Base-by-base conservation (phyloP, 2,888 invertebrate species). In the Eurois occulta region DNA sequence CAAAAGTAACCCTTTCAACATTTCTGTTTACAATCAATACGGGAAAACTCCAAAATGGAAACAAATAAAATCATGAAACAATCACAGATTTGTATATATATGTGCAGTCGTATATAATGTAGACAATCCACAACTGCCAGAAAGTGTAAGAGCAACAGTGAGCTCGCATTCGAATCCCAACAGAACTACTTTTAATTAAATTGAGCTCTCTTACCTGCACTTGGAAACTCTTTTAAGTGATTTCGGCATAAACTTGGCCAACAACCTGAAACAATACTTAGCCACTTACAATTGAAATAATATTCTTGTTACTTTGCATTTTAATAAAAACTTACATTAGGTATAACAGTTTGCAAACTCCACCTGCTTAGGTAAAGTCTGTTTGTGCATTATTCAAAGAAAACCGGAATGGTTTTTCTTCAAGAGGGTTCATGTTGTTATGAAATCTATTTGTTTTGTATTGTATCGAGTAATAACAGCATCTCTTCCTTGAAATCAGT, bases 161-260 rank as follows among this genome's bases (percentile, higher is more conserved):
- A 82, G 83, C 82, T 77, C 76, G 72, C 72, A 88, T 91, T 91
- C 83, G 86, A 91, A 91, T 90, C 91, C 90, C 90, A 60, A 78
- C 78, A 89, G 89, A 91, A 91, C 90, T 93, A 93, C 90, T 94
- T 94, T 94, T 94, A 94, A 94, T 94, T 93, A 93, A 94, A 92
- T 92, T 90, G 91, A 93, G 90, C 89, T 88, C 91, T 92, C 90
- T 91, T 92, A 92, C 93, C 91, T 92, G 89, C 84, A 88, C 92
- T 91, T 89, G 90, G 85, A 90, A 94, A 94, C 91, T 91, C 91
- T 92, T 92, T 91, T 91, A 94, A 94, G 94, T 92, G 93, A 93
- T 95, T 94, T 93, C 86, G 83, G 88, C 90, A 92, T 93, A 93
- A 94, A 94, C 93, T 94, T 94, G 70, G 84, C 84, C 11, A 91